A percentile compares a stretch with the other conserved stretches of the same genome.
Conservation (phyloP, 1,140 invertebrate species). For the Chionoecetes opilio region DNA sequence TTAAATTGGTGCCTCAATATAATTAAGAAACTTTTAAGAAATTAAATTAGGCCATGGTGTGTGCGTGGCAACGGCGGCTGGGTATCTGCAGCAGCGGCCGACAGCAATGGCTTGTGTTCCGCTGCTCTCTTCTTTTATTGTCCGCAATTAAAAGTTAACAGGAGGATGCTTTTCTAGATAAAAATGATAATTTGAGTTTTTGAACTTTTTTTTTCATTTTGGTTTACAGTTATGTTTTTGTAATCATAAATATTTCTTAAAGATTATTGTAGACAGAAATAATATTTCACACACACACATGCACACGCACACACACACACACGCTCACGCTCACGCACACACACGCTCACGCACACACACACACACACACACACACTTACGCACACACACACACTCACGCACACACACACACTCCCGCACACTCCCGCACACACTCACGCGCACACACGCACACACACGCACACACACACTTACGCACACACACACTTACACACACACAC, state of each 20-base stretch:
- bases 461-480: too few relatives aligned
- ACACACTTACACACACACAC: too few relatives aligned
- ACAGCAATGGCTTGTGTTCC: neutral
- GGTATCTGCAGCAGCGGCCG: neutral
- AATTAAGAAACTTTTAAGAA: constrained; percentile 30
- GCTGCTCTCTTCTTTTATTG: neutral
- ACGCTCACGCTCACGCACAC: too few relatives aligned
- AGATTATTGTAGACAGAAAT: too few relatives aligned
- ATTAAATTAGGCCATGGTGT: constrained; percentile 1
- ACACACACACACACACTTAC: too few relatives aligned
- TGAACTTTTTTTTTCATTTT: neutral
- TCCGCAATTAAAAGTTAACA: neutral
- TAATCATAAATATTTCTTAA: neutral
- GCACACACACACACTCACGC: too few relatives aligned
- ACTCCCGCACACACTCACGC: too few relatives aligned
- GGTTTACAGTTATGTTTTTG: neutral
- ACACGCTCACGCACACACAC: too few relatives aligned
- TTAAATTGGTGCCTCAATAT: constrained; percentile 17
- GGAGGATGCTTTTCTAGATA: neutral
- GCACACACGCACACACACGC: too few relatives aligned
- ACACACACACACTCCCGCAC: too few relatives aligned
- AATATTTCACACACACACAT: too few relatives aligned
- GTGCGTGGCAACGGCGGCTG: neutral
- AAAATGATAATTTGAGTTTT: neutral
- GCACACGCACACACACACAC: too few relatives aligned